phyloP scores from a whole-genome alignment of 2,888 invertebrate genomes.

The Autographa gamma region DNA sequence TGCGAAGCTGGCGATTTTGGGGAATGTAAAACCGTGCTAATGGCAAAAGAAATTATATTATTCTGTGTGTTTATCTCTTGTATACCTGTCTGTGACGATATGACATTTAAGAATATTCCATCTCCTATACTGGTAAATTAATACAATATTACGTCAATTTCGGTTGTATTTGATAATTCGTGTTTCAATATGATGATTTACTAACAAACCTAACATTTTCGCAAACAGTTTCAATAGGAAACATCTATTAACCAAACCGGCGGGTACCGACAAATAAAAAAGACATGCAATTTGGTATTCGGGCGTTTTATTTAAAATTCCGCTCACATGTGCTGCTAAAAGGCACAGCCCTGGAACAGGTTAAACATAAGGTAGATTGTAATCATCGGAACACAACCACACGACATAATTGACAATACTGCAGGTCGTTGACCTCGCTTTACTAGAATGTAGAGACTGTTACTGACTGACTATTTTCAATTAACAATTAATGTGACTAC shows the following conservation, averaged over 20 bases:
- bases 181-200: neutral
- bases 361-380: conserved; percentile 2
- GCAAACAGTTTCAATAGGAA: neutral
- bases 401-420: conserved; percentile 4
- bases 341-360: neutral
- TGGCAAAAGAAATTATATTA: too few species aligned
- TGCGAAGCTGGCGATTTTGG: neutral
- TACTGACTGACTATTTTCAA: neutral
- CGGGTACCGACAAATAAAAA: neutral
- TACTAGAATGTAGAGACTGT: neutral
- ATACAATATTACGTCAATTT: neutral
- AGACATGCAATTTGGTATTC: conserved; percentile 1
- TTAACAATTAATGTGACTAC: neutral
- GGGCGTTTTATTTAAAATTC: neutral
- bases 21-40: neutral
- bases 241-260: neutral
- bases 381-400: neutral
- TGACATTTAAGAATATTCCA: neutral
- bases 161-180: neutral
- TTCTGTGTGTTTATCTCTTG: too few species aligned
- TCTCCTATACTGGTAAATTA: too few species aligned
- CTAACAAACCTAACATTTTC: neutral
- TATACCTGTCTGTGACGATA: too few species aligned
- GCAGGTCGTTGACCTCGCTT: neutral
- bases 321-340: conserved; percentile 4